Base-by-base conservation (phyloP, 2,113 vertebrate genomes). In the Paraplagusia blochii region DNA sequence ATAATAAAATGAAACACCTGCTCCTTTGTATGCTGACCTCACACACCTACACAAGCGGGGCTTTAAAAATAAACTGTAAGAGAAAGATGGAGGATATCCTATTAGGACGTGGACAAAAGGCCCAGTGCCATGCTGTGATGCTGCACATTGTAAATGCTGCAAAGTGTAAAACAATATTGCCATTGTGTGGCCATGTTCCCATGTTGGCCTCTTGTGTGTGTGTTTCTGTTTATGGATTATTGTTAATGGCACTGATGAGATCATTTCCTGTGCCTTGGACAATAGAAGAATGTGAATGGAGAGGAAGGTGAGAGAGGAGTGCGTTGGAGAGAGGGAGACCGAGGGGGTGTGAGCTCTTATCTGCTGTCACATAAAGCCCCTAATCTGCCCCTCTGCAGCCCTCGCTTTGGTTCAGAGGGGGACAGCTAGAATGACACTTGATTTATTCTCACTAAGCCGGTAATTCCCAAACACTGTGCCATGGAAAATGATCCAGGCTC, bases 251-350 rank as follows among this genome's bases (percentile, higher is more conserved):
- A 44, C 13, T 16, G 40, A 2, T 88, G 82, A 86, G 79, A 72
- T 86, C 66, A 86, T 82, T 88, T 88, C 84, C 84, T 72, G 73
- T 53, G 40, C 22, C 55, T n/a, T 53, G 35, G 72, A 88, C 84
- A 85, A 86, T 67, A 61, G 77, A 74, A 71, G 60, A 80, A 81
- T 82, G 66, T 35, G 65, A 77, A 72, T 65, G 62, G 43, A 53
- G 50, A 63, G 54, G 66, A 76, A 70, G 29, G 45, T 67, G 63
- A 49, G 53, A 80, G 59, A 72, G 50, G 12, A 63, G 63, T 39
- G 64, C 51, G 55, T 45, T 63, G 76, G 40, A 43, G 48, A 53
- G 35, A 52, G 53, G 16, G 38, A 55, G 13, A 45, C 1, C 5
- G 44, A 49, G 50, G 74, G 66, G 29, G 46, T 36, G n/a, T 29